Percentiles rank a stretch among this genome's conserved stretches.
Conservation (phyloP, 2,888 invertebrate species). For the Rotaria macrura region DNA sequence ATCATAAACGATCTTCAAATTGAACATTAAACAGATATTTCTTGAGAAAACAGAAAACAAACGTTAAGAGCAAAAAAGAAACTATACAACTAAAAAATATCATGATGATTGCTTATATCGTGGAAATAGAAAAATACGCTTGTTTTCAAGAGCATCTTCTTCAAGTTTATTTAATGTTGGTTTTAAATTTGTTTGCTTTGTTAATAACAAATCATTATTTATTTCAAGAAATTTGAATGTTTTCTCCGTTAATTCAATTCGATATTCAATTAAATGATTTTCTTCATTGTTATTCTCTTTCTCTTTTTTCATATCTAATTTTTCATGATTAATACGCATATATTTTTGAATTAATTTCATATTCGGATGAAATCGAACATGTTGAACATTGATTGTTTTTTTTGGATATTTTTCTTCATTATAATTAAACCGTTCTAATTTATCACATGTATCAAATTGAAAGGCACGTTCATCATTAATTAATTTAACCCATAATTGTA, state of each 20-base stretch:
- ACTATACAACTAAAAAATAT: not conserved
- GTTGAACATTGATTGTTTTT: not conserved
- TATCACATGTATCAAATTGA: not conserved
- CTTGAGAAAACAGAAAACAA: not conserved
- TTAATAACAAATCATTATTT: not conserved
- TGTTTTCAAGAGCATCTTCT: not conserved
- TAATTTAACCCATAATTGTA: not conserved
- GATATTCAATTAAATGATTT: not conserved
- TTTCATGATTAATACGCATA: not conserved
- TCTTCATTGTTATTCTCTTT: not conserved
- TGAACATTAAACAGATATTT: slow-evolving; percentile 1
- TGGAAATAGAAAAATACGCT: not conserved
- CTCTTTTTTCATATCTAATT: not conserved
- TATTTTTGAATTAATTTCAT: not conserved
- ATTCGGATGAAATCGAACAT: not conserved
- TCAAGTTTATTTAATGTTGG: not conserved
- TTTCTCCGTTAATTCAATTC: not conserved
- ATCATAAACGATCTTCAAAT: not conserved
- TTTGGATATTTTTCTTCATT: not conserved
- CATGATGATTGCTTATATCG: not conserved
- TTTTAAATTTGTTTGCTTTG: not conserved
- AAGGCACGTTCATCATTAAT: not conserved
- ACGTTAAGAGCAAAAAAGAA: not conserved
- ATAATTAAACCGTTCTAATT: not conserved
- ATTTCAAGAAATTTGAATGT: slow-evolving; percentile 9